Percentiles rank a stretch among this genome's conserved stretches.
phyloP scores from a whole-genome alignment of 2,113 vertebrate species.

The Pomatostomus ruficeps region DNA sequence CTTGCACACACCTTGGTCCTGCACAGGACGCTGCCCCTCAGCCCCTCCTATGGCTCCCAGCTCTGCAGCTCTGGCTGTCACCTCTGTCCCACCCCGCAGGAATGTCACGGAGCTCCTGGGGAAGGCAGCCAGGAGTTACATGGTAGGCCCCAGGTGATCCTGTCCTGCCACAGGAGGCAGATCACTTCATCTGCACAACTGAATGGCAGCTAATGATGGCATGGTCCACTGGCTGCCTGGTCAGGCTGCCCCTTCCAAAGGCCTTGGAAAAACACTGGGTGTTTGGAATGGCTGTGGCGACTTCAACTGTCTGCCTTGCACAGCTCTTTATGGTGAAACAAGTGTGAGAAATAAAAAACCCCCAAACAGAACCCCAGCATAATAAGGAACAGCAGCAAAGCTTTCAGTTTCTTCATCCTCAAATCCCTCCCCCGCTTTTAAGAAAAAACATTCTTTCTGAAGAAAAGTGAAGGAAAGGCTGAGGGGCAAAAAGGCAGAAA shows the following conservation, averaged over 20 bases:
- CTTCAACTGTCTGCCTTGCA: background rate
- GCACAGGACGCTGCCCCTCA: background rate
- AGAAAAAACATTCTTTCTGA: background rate
- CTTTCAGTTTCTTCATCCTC: background rate
- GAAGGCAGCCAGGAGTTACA: background rate
- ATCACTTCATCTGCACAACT: background rate
- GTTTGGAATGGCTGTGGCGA: background rate
- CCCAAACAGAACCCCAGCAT: background rate
- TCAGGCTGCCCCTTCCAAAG: background rate
- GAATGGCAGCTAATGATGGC: background rate
- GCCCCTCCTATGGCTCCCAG: rapidly evolving
- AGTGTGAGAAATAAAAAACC: background rate
- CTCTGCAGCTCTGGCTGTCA: background rate
- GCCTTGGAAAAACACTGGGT: background rate
- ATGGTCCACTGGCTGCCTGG: background rate
- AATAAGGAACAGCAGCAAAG: background rate
- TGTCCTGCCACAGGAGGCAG: background rate
- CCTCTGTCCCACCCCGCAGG: background rate
- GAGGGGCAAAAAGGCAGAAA: background rate
- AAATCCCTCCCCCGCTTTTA: background rate
- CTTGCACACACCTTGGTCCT: background rate
- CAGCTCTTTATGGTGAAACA: background rate
- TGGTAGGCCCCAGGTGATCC: background rate
- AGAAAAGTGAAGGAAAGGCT: background rate
- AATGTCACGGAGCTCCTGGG: background rate